phyloP scores from a whole-genome alignment of 1,140 invertebrate species.

The Scylla paramamosain region DNA sequence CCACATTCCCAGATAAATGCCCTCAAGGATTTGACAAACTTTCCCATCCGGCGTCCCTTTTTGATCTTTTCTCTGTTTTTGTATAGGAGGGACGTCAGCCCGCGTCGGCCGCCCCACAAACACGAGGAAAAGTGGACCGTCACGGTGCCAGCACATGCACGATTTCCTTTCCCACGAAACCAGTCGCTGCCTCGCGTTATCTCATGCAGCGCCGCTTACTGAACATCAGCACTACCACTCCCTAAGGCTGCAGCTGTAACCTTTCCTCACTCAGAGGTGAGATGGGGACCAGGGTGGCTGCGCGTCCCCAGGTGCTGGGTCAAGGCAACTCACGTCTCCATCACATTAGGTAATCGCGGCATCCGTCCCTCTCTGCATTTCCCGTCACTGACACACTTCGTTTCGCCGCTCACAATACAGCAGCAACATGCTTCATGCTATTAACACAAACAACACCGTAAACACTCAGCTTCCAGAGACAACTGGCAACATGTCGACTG shows the following conservation, averaged over 20 bases:
- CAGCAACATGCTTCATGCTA: background rate
- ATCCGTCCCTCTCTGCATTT: background rate
- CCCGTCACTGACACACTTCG: background rate
- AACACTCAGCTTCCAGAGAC: background rate
- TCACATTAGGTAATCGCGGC: background rate
- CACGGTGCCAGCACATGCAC: background rate
- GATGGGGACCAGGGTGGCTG: background rate
- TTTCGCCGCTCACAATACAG: background rate
- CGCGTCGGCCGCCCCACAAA: background rate
- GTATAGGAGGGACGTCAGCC: background rate
- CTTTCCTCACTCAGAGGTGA: background rate
- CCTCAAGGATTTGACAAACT: conserved; percentile 10
- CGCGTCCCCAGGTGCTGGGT: background rate
- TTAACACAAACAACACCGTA: background rate
- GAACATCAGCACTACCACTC: background rate
- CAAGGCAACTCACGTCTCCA: conserved; percentile 18
- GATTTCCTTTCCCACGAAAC: background rate
- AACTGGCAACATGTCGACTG: background rate
- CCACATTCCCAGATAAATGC: background rate
- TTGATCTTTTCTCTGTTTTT: background rate
- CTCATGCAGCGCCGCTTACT: background rate
- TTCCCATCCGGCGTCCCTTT: background rate
- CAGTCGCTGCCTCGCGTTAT: background rate
- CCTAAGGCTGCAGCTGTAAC: background rate
- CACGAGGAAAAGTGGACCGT: background rate